These are phyloP conservation scores for Myrmecophaga tridactyla DNA, from an alignment of 2,113 vertebrate genomes.

Conservation along the genomic window DNA sequence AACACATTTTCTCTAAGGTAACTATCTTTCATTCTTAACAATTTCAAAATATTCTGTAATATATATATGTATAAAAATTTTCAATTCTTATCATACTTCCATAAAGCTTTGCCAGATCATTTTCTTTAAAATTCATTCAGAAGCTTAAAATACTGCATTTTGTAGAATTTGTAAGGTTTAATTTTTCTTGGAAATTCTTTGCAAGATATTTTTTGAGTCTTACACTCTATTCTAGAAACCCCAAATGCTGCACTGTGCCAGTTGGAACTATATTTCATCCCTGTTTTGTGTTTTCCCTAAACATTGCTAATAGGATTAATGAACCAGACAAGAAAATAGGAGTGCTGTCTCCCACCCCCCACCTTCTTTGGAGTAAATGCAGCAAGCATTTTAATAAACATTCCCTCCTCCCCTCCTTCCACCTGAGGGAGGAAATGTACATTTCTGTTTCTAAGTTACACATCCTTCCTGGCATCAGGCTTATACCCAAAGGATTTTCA, in stretches of 20 bases:
- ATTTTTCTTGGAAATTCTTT: conserved; percentile 63
- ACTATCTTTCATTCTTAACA: background rate
- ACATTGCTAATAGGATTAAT: conserved; percentile 81
- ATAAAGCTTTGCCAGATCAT: background rate
- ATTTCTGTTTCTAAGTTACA: conserved; percentile 79
- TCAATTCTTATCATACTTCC: background rate
- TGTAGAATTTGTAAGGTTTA: conserved; percentile 11
- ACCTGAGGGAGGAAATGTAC: conserved; percentile 71
- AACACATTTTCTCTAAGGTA: background rate
- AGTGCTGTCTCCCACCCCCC: conserved; percentile 48
- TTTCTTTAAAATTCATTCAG: background rate
- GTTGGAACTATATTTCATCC: conserved; percentile 65
- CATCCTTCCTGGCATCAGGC: conserved; percentile 75
- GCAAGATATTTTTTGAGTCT: conserved; percentile 36
- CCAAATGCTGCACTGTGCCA: conserved; percentile 49
- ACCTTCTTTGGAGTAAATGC: conserved; percentile 70
- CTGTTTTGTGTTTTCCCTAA: conserved; percentile 68
- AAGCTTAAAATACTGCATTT: background rate
- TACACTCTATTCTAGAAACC: conserved; percentile 16
- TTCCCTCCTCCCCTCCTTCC: conserved; percentile 61
- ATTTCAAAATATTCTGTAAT: background rate
- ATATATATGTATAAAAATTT: background rate
- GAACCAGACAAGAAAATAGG: conserved; percentile 77
- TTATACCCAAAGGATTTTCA: conserved; percentile 77
- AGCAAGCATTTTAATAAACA: conserved; percentile 70